phyloP scores from a whole-genome alignment of 2,888 invertebrate genomes.

The Hypomecis punctinalis region DNA sequence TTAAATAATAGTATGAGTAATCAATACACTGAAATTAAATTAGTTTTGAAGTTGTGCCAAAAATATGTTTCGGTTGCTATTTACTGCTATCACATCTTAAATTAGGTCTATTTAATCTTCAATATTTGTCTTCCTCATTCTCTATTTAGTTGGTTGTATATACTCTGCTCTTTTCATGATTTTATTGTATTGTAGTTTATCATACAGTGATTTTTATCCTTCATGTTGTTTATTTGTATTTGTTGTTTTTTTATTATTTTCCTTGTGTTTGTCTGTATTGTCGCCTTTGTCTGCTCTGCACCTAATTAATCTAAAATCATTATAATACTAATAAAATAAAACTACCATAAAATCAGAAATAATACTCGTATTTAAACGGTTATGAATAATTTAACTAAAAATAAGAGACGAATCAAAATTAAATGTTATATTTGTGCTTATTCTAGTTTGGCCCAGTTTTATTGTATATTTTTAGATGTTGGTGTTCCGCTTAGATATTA shows the following conservation, averaged over 20 bases:
- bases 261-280: slow-evolving; percentile 1
- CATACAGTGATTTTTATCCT: neutral
- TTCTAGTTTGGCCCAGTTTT: too few relatives aligned
- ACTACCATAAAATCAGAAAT: neutral
- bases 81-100: slow-evolving; percentile 10
- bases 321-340: neutral
- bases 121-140: neutral
- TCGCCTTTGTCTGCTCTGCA: slow-evolving; percentile 29
- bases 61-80: neutral
- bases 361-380: neutral
- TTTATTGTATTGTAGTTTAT: neutral
- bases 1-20: slow-evolving; percentile 17
- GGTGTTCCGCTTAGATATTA: too few relatives aligned
- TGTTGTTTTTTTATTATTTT: neutral
- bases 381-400: too few relatives aligned
- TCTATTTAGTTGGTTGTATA: too few relatives aligned
- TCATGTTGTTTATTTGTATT: too few relatives aligned
- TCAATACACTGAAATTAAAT: slow-evolving; percentile 11
- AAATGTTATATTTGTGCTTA: too few relatives aligned
- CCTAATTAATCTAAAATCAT: slow-evolving; percentile 1
- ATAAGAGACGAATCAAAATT: too few relatives aligned
- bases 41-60: slow-evolving; percentile 22
- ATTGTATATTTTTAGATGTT: too few relatives aligned
- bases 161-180: neutral
- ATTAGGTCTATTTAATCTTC: slow-evolving; percentile 7